Evolutionary conservation across 1,140 invertebrate genomes (phyloP).

Genomic region (Trichonephila clavata): DNA sequence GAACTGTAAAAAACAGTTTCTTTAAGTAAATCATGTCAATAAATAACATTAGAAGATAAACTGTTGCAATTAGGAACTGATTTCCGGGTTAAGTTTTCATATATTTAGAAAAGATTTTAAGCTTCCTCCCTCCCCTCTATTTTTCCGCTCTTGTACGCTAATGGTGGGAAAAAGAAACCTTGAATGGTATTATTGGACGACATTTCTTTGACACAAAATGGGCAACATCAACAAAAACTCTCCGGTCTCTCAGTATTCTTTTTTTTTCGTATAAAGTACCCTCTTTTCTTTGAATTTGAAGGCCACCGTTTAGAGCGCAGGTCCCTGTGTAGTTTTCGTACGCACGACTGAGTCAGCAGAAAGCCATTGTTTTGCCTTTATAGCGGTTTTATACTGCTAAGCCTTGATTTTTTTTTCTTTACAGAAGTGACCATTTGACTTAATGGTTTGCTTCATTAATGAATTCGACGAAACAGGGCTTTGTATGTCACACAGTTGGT

Average conservation of each 20-base stretch:
- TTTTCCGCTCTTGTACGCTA: no score
- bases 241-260: not conserved
- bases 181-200: not conserved
- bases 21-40: no score
- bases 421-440: not conserved
- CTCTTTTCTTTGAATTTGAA: not conserved
- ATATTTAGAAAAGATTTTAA: no score
- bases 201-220: not conserved
- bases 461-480: not conserved
- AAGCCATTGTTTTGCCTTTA: not conserved
- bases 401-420: not conserved
- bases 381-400: not conserved
- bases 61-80: no score
- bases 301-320: not conserved
- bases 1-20: no score
- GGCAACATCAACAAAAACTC: not conserved
- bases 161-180: not conserved
- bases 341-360: conserved; percentile 13
- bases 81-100: no score
- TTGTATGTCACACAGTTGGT: not conserved
- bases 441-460: not conserved
- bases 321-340: not conserved
- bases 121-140: no score
- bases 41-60: no score
- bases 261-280: not conserved